Percentiles rank a stretch among this genome's conserved stretches.
phyloP scores from a whole-genome alignment of 1,140 invertebrate species.

The Cydia fagiglandana region DNA sequence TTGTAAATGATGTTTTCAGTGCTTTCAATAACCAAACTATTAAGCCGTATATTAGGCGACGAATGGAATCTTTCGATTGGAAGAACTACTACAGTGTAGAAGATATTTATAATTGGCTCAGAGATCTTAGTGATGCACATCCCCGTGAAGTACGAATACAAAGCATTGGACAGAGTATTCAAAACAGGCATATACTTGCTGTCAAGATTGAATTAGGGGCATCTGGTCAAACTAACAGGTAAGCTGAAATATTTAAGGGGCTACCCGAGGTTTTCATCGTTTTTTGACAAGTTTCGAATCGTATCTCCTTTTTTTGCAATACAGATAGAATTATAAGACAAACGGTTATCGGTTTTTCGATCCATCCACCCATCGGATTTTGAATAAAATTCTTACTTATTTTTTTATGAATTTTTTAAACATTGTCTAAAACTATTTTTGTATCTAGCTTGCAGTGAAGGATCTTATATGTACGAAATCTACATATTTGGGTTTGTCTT shows the following conservation, averaged over 20 bases:
- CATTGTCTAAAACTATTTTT: too few species aligned
- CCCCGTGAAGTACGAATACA: not conserved
- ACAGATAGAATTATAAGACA: too few species aligned
- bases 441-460: too few species aligned
- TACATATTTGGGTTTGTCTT: too few species aligned
- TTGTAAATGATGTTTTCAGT: not conserved
- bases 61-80: slow-evolving; percentile 1
- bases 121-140: not conserved
- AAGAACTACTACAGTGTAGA: not conserved
- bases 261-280: too few species aligned
- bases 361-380: too few species aligned
- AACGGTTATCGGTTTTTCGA: too few species aligned
- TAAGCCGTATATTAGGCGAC: not conserved
- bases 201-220: not conserved
- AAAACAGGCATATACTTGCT: not conserved
- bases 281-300: too few species aligned
- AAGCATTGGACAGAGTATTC: not conserved
- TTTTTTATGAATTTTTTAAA: too few species aligned
- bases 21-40: not conserved
- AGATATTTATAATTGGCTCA: not conserved
- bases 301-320: too few species aligned
- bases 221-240: not conserved
- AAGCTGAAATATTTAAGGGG: not conserved
- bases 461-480: too few species aligned
- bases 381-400: too few species aligned